These are phyloP conservation scores for Zaprionus lachaisei DNA, from an alignment of 1,140 invertebrate species.

Conservation along the genomic window DNA sequence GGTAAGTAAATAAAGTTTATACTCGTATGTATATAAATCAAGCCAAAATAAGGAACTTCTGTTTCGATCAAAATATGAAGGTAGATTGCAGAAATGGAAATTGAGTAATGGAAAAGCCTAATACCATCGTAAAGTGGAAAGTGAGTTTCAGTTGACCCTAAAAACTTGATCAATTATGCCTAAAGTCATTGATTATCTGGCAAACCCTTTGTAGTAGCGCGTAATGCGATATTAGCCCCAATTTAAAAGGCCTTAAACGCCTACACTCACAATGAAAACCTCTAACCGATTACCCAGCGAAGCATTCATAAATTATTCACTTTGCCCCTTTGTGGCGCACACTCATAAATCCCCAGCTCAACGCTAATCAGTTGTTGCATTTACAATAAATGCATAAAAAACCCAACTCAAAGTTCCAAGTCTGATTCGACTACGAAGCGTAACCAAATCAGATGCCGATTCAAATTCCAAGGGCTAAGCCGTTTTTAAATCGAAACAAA, in stretches of 20 bases:
- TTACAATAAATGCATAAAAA: slow-evolving; percentile 54
- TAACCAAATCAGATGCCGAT: slow-evolving; percentile 27
- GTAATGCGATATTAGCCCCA: slow-evolving; percentile 2
- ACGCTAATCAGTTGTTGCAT: slow-evolving; percentile 75
- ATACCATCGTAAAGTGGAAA: background rate
- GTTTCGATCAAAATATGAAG: background rate
- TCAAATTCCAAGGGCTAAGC: slow-evolving; percentile 58
- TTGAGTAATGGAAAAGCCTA: background rate
- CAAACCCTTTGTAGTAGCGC: background rate
- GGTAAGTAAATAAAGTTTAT: background rate
- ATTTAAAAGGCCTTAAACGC: slow-evolving; percentile 15
- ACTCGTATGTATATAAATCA: background rate
- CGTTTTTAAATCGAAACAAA: slow-evolving; percentile 70
- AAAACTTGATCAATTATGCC: background rate
- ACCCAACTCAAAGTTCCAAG: background rate
- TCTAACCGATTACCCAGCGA: slow-evolving; percentile 1
- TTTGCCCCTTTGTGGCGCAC: slow-evolving; percentile 16
- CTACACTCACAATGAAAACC: slow-evolving; percentile 5
- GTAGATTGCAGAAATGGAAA: background rate
- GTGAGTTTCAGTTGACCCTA: background rate
- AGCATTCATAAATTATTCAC: slow-evolving; percentile 68
- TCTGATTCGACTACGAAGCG: background rate
- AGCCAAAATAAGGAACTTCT: background rate
- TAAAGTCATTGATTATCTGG: background rate
- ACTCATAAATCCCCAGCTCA: slow-evolving; percentile 71